A percentile compares a stretch with the other conserved stretches of the same genome.
Conservation (phyloP, 1,140 invertebrate genomes). For the Euura saliciscinereae region DNA sequence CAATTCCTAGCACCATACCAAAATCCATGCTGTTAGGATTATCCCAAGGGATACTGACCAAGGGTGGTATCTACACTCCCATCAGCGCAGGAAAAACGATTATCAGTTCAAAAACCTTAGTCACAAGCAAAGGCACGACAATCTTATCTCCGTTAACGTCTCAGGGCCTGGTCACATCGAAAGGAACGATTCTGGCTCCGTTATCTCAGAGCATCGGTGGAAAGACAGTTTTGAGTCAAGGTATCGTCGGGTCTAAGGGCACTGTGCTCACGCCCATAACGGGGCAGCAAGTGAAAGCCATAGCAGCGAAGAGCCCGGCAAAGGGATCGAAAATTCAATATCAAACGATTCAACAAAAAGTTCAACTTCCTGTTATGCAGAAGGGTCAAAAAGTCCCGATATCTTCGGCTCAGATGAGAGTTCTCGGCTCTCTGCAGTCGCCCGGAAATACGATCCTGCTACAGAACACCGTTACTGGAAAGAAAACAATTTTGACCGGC, state of each 20-base stretch:
- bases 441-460: conserved; percentile 34
- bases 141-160: conserved; percentile 32
- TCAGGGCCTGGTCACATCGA: conserved; percentile 52
- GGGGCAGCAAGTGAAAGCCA: conserved; percentile 54
- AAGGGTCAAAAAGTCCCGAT: conserved; percentile 38
- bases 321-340: conserved; percentile 48
- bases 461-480: conserved; percentile 31
- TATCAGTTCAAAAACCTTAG: conserved; percentile 39
- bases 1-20: conserved; percentile 34
- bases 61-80: conserved; percentile 44
- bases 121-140: conserved; percentile 34
- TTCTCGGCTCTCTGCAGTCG: conserved; percentile 26
- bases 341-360: conserved; percentile 42
- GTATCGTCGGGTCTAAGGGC: conserved; percentile 49
- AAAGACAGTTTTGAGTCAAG: conserved; percentile 39
- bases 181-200: conserved; percentile 59
- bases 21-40: conserved; percentile 37
- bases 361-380: conserved; percentile 45
- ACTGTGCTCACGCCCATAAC: conserved; percentile 58
- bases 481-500: conserved; percentile 23
- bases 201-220: conserved; percentile 36
- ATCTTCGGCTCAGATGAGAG: conserved; percentile 29
- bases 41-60: conserved; percentile 41
- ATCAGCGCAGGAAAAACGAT: conserved; percentile 42
- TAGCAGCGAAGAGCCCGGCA: conserved; percentile 46